Evolutionary conservation across 1,140 invertebrate species (phyloP), one percentile per base, ranked within the genome.

Genomic region (Chrysopa pallens): DNA sequence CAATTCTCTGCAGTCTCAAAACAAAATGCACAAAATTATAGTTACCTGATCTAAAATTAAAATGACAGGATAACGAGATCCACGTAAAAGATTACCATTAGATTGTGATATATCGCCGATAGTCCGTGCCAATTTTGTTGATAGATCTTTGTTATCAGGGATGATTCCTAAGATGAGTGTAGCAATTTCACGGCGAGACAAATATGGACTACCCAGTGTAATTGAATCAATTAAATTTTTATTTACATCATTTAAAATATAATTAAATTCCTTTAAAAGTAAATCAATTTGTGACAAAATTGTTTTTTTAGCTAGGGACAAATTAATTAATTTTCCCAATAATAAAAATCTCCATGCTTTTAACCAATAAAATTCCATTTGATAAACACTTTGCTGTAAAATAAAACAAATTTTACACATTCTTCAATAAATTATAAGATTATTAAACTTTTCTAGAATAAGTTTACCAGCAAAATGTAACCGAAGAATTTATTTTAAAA

Each of bases 41-140:
- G 43, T 55, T 63, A 77, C 75, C 55, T 79, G 74, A 57, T 80
- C 76, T 6, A 79, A 50, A 46, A 79, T 72, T 39, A 80, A 55
- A 48, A 80, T 63, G 37, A 78, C 60, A 17, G 72, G 70, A 55
- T 73, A 65, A 29, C 73, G 57, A 48, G 64, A 69, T 4, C 60
- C 60, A 42, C 41, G 46, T 9, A 40, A 29, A 37, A 55, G 44
- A 27, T 51, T 45, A 33, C 29, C 42, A 45, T 42, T 23, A 14
- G 38, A 40, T 49, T 23, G 17, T 23, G 17, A 23, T 23, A 23
- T 23, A 5, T 23, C 17, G 2, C 17, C 17, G 5, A 23, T 23
- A 23, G 17, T 23, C 17, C 17, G 17, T 23, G 17, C 2, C 17
- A 23, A 23, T 23, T 23, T 23, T 23, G 17, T 23, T 23, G 17